Base-by-base conservation (phyloP, 1,140 invertebrate genomes). In the Ylistrum balloti region DNA sequence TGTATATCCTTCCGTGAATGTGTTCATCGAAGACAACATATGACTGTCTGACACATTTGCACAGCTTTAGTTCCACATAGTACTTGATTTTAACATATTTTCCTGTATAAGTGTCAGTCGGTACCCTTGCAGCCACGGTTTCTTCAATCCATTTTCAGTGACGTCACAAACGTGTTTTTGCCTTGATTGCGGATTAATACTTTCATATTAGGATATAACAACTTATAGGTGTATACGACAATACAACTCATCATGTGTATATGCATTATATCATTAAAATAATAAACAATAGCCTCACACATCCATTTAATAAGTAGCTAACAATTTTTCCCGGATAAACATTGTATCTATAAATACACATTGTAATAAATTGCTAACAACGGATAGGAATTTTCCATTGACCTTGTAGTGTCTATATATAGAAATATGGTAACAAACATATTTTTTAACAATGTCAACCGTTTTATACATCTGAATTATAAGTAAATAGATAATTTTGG, bases 301-400 rank as follows among this genome's bases (percentile, higher is more conserved):
- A 74, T 74, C n/a, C n/a, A 28, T n/a, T 28, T 1, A 9, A n/a
- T 74, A 28, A 17, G 22, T 28, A 28, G 56, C 22, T 28, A 74
- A 74, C 28, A 28, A 74, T 74, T 74, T 74, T 74, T n/a, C 56
- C 0, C n/a, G n/a, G 56, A 28, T 28, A 74, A n/a, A 74, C 28
- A 74, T 28, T 17, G 1, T 1, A 28, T 5, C n/a, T 74, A 74
- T 74, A 28, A 74, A 74, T 74, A 74, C 5, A 74, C 56, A 28
- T 28, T 74, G 56, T 74, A n/a, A n/a, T 74, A 28, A 28, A 74
- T 1, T 74, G 56, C 22, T 28, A 1, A 74, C 56, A 28, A 28
- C 56, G 0, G 56, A 74, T 74, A 74, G 56, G 56, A 74, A 74
- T 74, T 74, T 74, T 74, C 56, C 56, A 74, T 74, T 74, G 56